These are phyloP conservation scores for Linepithema humile DNA, from an alignment of 1,140 invertebrate genomes.

Conservation along the genomic window DNA sequence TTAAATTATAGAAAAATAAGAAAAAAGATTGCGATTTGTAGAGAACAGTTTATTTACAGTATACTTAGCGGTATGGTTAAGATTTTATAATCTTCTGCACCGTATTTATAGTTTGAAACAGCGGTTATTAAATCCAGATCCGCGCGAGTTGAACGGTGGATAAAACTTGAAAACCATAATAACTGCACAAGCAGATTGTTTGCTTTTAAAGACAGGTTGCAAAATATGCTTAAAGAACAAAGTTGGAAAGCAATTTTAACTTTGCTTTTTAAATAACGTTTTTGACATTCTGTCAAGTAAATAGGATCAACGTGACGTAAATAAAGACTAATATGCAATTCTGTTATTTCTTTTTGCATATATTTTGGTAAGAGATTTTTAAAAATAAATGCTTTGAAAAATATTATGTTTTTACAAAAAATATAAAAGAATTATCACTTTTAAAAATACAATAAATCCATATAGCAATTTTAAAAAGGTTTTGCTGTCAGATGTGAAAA, in stretches of 20 bases:
- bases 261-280: constrained; percentile 2
- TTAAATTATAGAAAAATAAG: not conserved
- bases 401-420: not conserved
- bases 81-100: constrained; percentile 31
- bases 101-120: constrained; percentile 9
- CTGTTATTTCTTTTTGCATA: not conserved
- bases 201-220: not conserved
- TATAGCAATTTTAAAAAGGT: not conserved
- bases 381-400: not conserved
- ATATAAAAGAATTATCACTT: not conserved
- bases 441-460: not conserved
- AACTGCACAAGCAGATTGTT: not conserved
- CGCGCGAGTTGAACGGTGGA: not conserved
- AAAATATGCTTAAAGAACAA: not conserved
- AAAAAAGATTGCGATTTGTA: constrained; percentile 1
- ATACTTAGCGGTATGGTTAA: not conserved
- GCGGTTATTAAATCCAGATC: constrained; percentile 33
- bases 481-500: not conserved
- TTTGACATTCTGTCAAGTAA: constrained; percentile 2
- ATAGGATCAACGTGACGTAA: not conserved
- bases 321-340: constrained; percentile 10
- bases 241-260: not conserved
- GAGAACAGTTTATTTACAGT: constrained; percentile 6
- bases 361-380: not conserved
- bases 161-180: constrained; percentile 7